Evolutionary conservation across 2,113 vertebrate species (phyloP), one percentile per base, ranked within the genome.

Genomic region (Thryonomys swinderianus): DNA sequence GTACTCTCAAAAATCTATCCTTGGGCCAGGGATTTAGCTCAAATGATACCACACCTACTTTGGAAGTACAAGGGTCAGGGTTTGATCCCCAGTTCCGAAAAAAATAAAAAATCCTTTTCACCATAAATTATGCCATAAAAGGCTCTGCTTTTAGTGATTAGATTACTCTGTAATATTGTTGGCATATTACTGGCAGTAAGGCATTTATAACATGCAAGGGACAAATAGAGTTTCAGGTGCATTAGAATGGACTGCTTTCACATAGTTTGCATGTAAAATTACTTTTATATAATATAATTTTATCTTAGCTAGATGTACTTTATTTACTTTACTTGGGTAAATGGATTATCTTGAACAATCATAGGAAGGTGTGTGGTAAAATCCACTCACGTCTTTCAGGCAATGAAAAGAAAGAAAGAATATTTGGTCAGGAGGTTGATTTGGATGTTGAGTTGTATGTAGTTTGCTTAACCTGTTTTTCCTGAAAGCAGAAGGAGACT

Each of bases 401-500:
- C 34, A 74, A 45, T 92, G 55, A 69, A 21, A 79, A 64, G 42
- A 83, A 73, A 59, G 55, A 90, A 89, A 48, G 25, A 57, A 40
- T 62, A 5, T 85, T 91, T 85, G 64, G 21, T 79, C 14, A 53
- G 45, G 61, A 91, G 37, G 51, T 82, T 95, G 86, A 59, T 73
- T 40, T 51, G 64, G 71, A 51, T 66, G 45, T 86, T 66, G 62
- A 84, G 45, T 85, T 74, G 59, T 71, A 87, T 64, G 48, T 79
- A 42, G 12, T 89, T 89, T 67, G 80, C 51, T 90, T 79, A 73
- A 92, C 30, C 42, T n/a, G 14, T 91, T 93, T 87, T 94, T 83
- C 88, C 67, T 94, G 91, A 83, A 83, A 59, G 48, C 23, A 55
- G 20, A 64, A 25, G 23, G 27, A 84, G 42, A 25, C 25, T 40